Conservation (phyloP, 1,140 invertebrate genomes). For the Bemisia tabaci region DNA sequence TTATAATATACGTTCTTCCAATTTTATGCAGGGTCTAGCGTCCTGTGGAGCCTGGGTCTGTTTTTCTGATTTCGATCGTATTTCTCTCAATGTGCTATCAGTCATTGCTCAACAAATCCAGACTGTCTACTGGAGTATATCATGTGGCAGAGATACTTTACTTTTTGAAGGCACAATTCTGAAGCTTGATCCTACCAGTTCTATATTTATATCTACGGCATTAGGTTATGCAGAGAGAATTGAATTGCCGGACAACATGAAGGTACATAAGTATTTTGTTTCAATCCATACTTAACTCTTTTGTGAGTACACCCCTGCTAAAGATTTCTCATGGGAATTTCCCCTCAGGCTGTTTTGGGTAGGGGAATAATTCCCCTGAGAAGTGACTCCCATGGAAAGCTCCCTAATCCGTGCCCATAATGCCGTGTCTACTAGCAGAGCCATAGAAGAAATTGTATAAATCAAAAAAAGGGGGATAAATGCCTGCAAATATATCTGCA, state of each 20-base stretch:
- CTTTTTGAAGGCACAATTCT: constrained; percentile 83
- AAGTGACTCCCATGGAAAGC: too few relatives aligned
- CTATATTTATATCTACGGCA: constrained; percentile 95
- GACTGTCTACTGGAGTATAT: constrained; percentile 63
- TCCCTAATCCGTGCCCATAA: too few relatives aligned
- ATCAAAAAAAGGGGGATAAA: too few relatives aligned
- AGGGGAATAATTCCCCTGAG: too few relatives aligned
- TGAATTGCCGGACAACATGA: constrained; percentile 88
- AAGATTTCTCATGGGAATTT: too few relatives aligned
- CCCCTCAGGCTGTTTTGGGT: too few relatives aligned
- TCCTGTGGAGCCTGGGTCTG: constrained; percentile 94
- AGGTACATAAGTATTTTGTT: constrained; percentile 36
- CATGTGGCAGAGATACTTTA: constrained; percentile 53
- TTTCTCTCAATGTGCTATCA: constrained; percentile 75
- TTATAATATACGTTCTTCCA: too few relatives aligned
- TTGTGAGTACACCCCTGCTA: too few relatives aligned
- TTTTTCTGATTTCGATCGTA: constrained; percentile 90
- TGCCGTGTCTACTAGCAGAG: too few relatives aligned
- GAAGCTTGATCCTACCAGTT: constrained; percentile 75
- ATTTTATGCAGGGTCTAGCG: constrained; percentile 56
- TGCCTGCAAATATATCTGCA: too few relatives aligned
- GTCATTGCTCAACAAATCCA: constrained; percentile 80
- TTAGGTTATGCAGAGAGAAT: constrained; percentile 83
- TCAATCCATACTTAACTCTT: constrained; percentile 5
- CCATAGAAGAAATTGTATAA: too few relatives aligned